Evolutionary conservation across 2,888 invertebrate genomes (phyloP).

Genomic region (Neocrepidodera transversa): DNA sequence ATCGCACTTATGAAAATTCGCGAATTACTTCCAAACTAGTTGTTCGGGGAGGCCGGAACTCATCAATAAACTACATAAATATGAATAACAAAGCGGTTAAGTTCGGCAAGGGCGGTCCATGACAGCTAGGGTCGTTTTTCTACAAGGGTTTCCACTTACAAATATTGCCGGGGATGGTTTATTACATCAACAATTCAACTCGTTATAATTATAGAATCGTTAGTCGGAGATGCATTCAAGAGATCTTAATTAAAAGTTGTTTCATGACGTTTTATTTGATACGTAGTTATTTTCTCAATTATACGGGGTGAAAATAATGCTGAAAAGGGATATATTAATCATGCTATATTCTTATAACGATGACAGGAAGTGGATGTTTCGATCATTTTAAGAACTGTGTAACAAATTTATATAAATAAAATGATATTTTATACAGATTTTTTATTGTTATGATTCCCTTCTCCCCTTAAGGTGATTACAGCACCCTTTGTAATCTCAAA

Average conservation of each 20-base stretch:
- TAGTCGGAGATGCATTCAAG: slow-evolving; percentile 45
- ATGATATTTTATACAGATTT: no score
- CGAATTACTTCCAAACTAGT: slow-evolving; percentile 42
- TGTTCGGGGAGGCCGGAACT: slow-evolving; percentile 34
- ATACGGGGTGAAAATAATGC: slow-evolving; percentile 5
- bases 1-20: slow-evolving; percentile 27
- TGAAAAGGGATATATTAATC: neutral
- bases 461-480: no score
- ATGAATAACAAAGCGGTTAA: slow-evolving; percentile 46
- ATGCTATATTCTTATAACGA: no score
- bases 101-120: slow-evolving; percentile 30
- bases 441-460: no score
- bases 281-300: slow-evolving; percentile 22
- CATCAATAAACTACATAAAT: slow-evolving; percentile 40
- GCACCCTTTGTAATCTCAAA: no score
- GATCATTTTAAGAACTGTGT: no score
- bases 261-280: slow-evolving; percentile 24
- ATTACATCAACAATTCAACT: slow-evolving; percentile 61
- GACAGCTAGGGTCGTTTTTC: slow-evolving; percentile 45
- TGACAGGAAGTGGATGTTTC: no score
- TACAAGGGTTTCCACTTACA: slow-evolving; percentile 51
- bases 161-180: slow-evolving; percentile 56
- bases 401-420: no score
- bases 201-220: slow-evolving; percentile 61
- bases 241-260: slow-evolving; percentile 37